Percentiles rank a stretch among this genome's conserved stretches.
Evolutionary conservation across 2,888 invertebrate genomes (phyloP).

Genomic region (Aleiodes leptofemur): DNA sequence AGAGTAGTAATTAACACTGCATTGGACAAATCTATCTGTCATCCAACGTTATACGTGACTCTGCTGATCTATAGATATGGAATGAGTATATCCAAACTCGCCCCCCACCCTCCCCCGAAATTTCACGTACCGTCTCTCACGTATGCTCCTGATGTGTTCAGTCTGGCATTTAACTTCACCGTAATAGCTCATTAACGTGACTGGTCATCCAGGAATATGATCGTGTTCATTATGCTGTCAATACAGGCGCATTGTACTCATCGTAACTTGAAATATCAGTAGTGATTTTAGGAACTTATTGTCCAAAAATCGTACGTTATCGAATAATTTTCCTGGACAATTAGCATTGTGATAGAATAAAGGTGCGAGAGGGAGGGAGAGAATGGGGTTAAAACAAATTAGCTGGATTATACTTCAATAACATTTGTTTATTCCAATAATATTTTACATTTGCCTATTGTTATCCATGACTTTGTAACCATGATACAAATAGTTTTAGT

Average conservation of each 20-base stretch:
- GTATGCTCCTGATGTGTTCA: constrained; percentile 67
- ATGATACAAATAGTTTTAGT: constrained; percentile 27
- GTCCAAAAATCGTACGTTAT: neutral
- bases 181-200: constrained; percentile 69
- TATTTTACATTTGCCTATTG: constrained; percentile 34
- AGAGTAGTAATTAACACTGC: constrained; percentile 59
- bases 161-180: constrained; percentile 66
- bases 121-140: constrained; percentile 50
- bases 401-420: neutral
- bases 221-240: constrained; percentile 59
- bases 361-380: neutral
- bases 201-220: constrained; percentile 60
- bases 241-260: constrained; percentile 36
- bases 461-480: constrained; percentile 41
- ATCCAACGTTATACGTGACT: constrained; percentile 50
- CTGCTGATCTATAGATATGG: constrained; percentile 39
- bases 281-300: no score
- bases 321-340: neutral
- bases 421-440: constrained; percentile 38
- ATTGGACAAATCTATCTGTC: constrained; percentile 64
- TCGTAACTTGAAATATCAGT: neutral
- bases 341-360: no score
- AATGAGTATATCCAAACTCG: constrained; percentile 48
- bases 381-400: neutral
- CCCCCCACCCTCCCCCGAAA: neutral